Percentiles rank a stretch among this genome's conserved stretches.
Evolutionary conservation across 2,888 invertebrate species (phyloP).

Genomic region (Muscina levida): DNA sequence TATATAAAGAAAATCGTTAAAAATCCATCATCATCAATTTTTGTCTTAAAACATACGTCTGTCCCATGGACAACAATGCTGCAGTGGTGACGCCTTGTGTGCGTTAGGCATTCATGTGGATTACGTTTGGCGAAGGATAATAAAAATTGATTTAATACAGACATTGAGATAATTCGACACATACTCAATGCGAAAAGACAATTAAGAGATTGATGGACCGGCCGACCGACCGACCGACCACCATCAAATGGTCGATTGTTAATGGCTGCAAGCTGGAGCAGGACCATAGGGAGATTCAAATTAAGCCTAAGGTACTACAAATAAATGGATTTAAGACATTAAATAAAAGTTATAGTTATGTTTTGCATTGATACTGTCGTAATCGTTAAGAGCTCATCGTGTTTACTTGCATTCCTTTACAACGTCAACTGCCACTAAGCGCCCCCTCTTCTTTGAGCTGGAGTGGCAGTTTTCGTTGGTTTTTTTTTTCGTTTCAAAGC

Average conservation of each 20-base stretch:
- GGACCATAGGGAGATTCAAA: not conserved
- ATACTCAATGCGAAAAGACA: slow-evolving; percentile 25
- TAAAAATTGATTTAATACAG: slow-evolving; percentile 67
- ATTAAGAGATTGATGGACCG: slow-evolving; percentile 35
- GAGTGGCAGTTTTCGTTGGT: slow-evolving; percentile 1
- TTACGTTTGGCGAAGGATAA: slow-evolving; percentile 40
- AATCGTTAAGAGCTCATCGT: not conserved
- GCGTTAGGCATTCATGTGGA: slow-evolving; percentile 19
- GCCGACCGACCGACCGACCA: not conserved
- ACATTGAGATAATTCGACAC: slow-evolving; percentile 55
- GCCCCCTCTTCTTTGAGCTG: slow-evolving; percentile 42
- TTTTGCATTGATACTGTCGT: not conserved
- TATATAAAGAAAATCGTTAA: slow-evolving; percentile 19
- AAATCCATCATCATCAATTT: slow-evolving; percentile 33
- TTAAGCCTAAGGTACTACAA: not conserved
- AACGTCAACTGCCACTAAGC: not conserved
- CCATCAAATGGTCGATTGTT: slow-evolving; percentile 47
- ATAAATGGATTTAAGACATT: slow-evolving; percentile 51
- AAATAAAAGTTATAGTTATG: slow-evolving; percentile 1
- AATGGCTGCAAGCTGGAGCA: slow-evolving; percentile 34
- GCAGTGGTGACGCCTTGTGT: slow-evolving; percentile 51
- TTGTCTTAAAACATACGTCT: not conserved
- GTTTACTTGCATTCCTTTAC: not conserved
- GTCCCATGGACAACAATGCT: not conserved
- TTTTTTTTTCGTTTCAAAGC: not conserved